Evolutionary conservation across 2,888 invertebrate genomes (phyloP).

Genomic region (Linyphia triangularis): DNA sequence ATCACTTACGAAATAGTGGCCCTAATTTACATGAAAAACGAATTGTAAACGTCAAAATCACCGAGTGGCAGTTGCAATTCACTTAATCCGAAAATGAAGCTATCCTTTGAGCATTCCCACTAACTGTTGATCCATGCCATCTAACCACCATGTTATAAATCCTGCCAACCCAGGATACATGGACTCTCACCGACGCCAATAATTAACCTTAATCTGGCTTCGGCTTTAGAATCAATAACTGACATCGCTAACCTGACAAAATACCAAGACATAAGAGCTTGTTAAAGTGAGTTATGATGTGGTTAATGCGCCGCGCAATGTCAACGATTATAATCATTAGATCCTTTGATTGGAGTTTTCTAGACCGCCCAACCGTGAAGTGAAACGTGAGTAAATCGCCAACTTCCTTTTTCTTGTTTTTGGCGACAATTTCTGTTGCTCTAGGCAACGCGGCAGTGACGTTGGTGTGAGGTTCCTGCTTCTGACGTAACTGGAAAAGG

Average conservation of each 20-base stretch:
- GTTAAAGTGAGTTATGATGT: neutral
- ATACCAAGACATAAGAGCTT: neutral
- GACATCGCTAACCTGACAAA: neutral
- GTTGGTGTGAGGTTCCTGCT: neutral
- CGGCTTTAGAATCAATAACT: constrained; percentile 12
- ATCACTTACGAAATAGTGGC: no score
- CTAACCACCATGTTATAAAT: neutral
- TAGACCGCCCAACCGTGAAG: neutral
- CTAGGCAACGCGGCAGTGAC: constrained; percentile 3
- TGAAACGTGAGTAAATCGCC: neutral
- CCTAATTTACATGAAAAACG: neutral
- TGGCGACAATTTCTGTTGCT: neutral
- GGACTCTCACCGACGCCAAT: neutral
- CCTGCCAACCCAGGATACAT: neutral
- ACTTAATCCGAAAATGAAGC: neutral
- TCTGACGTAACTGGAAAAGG: neutral
- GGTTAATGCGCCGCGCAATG: neutral
- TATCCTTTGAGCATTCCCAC: no score
- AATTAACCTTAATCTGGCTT: constrained; percentile 42
- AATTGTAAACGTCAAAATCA: neutral
- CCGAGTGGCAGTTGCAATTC: neutral
- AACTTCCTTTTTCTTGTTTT: constrained; percentile 34
- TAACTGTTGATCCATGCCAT: neutral
- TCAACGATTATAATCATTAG: constrained; percentile 35
- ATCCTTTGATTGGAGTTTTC: constrained; percentile 16